A percentile compares a stretch with the other conserved stretches of the same genome.
Evolutionary conservation across 35 echinoderm and acorn worm species (phyloP).

Genomic region (Hemicentrotus pulcherrimus): DNA sequence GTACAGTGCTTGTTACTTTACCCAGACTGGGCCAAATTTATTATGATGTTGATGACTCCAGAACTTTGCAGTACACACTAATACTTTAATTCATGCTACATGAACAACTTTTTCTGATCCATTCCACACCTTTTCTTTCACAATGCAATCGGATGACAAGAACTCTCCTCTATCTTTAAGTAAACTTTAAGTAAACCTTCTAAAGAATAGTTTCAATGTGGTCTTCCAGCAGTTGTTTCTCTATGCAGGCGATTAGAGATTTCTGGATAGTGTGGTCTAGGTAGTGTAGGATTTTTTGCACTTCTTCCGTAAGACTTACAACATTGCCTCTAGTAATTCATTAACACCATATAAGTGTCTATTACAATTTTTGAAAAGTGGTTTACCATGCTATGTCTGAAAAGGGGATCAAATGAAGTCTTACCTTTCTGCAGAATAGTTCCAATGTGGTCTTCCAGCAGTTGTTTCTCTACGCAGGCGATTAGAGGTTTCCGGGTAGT

Average conservation of each 20-base stretch:
- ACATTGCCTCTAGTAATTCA: neutral
- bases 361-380: neutral
- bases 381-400: neutral
- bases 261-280: conserved; percentile 91
- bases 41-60: no score
- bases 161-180: no score
- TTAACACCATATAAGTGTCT: neutral
- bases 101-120: no score
- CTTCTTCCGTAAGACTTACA: conserved; percentile 58
- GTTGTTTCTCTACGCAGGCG: conserved; percentile 92
- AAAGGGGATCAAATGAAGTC: neutral
- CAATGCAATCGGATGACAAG: no score
- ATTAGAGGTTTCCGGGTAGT: conserved; percentile 89
- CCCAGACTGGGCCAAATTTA: no score
- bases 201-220: conserved; percentile 90
- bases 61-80: no score
- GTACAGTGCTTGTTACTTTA: no score
- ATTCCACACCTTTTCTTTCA: no score
- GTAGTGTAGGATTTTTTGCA: conserved; percentile 88
- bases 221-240: conserved; percentile 94
- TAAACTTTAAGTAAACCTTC: conserved; percentile 71
- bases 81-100: no score
- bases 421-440: conserved; percentile 97
- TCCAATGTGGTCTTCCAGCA: conserved; percentile 90
- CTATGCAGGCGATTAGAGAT: conserved; percentile 84